These are phyloP conservation scores for Drosophila pruinosa DNA, from an alignment of 1,140 invertebrate species.

Conservation along the genomic window DNA sequence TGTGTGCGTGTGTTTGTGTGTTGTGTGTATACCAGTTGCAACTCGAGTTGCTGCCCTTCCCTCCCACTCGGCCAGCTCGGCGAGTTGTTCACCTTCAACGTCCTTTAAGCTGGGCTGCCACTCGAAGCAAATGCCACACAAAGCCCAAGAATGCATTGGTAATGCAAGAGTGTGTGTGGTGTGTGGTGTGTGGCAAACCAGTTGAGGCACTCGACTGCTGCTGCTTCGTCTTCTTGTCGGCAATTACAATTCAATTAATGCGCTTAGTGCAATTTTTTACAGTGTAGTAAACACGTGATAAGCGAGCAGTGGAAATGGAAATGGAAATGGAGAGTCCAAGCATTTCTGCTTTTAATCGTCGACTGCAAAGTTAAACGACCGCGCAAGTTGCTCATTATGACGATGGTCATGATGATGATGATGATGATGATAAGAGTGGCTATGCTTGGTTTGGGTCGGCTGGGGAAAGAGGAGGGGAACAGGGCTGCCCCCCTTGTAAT, in stretches of 20 bases:
- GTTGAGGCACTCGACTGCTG: constrained; percentile 8
- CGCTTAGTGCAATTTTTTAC: constrained; percentile 71
- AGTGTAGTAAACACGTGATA: constrained; percentile 75
- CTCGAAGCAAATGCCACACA: constrained; percentile 58
- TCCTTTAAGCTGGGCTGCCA: constrained; percentile 65
- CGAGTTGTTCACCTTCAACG: constrained; percentile 79
- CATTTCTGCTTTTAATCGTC: constrained; percentile 72
- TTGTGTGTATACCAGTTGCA: not conserved
- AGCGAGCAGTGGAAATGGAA: constrained; percentile 32
- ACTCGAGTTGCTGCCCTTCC: not conserved
- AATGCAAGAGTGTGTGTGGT: not conserved
- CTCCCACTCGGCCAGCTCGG: not conserved
- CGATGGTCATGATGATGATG: not conserved
- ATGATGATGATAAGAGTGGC: constrained; percentile 25
- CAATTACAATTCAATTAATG: constrained; percentile 81
- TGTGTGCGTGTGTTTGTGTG: not conserved
- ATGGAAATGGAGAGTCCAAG: constrained; percentile 52
- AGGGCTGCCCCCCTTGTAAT: constrained; percentile 42
- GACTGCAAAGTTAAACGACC: constrained; percentile 75
- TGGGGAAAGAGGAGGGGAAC: not conserved
- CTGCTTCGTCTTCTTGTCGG: constrained; percentile 29
- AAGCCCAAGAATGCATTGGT: constrained; percentile 36
- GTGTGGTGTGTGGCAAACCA: constrained; percentile 10
- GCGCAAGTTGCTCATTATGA: constrained; percentile 61
- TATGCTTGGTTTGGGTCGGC: too few relatives aligned